Percentiles rank a stretch among this genome's conserved stretches.
phyloP scores from a whole-genome alignment of 1,140 invertebrate species.

The Archivesica marissinica region DNA sequence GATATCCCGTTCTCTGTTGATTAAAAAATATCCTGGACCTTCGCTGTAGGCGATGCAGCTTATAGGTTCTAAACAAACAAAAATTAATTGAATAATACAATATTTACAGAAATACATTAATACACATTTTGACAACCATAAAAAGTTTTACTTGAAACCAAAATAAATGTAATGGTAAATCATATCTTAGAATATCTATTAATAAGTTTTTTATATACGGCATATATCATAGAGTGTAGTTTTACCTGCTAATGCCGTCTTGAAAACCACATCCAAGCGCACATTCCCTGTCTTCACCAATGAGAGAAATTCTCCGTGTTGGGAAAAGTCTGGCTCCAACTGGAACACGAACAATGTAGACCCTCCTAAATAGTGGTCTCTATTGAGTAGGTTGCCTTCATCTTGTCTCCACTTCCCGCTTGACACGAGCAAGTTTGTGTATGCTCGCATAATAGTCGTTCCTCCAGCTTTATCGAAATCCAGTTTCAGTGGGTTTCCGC shows the following conservation, averaged over 20 bases:
- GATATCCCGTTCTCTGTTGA: constrained; percentile 43
- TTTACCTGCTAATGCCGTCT: constrained; percentile 7
- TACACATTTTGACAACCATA: no score
- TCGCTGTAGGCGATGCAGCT: constrained; percentile 47
- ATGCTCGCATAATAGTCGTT: constrained; percentile 23
- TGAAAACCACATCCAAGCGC: constrained; percentile 39
- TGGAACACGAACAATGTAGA: constrained; percentile 50
- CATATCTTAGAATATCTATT: no score
- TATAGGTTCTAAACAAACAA: constrained; percentile 18
- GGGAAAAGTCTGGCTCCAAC: constrained; percentile 57
- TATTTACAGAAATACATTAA: no score
- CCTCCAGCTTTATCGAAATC: constrained; percentile 42
- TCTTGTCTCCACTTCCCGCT: constrained; percentile 52
- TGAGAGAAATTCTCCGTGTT: constrained; percentile 32
- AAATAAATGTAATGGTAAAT: no score
- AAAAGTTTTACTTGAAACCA: no score
- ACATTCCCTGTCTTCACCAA: constrained; percentile 32
- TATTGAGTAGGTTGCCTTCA: constrained; percentile 28
- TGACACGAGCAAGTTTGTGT: constrained; percentile 9
- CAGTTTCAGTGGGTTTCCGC: constrained; percentile 48
- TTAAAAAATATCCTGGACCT: constrained; percentile 25
- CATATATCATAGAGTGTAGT: no score
- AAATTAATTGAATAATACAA: no score
- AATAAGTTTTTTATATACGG: no score
- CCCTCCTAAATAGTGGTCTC: constrained; percentile 14